These are phyloP conservation scores for Chrysomela aeneicollis DNA, from an alignment of 2,888 invertebrate species.

Conservation along the genomic window DNA sequence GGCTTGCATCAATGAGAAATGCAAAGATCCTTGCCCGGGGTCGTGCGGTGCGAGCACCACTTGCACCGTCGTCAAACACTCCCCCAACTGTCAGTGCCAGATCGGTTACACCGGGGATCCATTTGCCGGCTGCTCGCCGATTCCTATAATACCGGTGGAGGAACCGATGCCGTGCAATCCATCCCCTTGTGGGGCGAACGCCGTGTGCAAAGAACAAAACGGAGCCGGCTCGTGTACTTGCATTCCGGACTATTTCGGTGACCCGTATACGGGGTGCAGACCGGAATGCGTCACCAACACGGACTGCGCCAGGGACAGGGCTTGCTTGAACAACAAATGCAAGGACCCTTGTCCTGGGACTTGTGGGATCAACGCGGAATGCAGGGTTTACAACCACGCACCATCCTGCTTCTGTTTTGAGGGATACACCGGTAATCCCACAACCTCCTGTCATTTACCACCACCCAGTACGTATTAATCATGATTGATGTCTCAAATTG, in stretches of 20 bases:
- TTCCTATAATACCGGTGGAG: constrained; percentile 60
- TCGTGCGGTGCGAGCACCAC: constrained; percentile 82
- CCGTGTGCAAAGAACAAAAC: constrained; percentile 82
- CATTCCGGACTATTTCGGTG: constrained; percentile 82
- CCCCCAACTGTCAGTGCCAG: constrained; percentile 83
- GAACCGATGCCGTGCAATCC: constrained; percentile 82
- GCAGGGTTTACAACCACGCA: constrained; percentile 81
- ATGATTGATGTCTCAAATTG: constrained; percentile 46
- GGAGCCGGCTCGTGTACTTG: constrained; percentile 86
- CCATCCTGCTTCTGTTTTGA: constrained; percentile 82
- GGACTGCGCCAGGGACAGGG: constrained; percentile 78
- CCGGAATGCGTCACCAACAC: constrained; percentile 87
- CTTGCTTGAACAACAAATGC: constrained; percentile 87
- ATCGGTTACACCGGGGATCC: constrained; percentile 86
- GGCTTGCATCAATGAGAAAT: constrained; percentile 84
- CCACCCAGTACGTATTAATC: constrained; percentile 53
- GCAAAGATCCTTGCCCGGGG: constrained; percentile 84
- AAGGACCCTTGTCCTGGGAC: constrained; percentile 83
- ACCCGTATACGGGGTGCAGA: constrained; percentile 85
- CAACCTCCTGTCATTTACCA: constrained; percentile 59
- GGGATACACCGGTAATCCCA: constrained; percentile 82
- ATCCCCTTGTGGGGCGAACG: constrained; percentile 87
- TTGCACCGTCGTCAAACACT: constrained; percentile 84
- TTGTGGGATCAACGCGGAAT: constrained; percentile 82
- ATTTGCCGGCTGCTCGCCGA: constrained; percentile 73